These are phyloP conservation scores for Labrus mixtus DNA, from an alignment of 2,113 vertebrate genomes.

Conservation along the genomic window DNA sequence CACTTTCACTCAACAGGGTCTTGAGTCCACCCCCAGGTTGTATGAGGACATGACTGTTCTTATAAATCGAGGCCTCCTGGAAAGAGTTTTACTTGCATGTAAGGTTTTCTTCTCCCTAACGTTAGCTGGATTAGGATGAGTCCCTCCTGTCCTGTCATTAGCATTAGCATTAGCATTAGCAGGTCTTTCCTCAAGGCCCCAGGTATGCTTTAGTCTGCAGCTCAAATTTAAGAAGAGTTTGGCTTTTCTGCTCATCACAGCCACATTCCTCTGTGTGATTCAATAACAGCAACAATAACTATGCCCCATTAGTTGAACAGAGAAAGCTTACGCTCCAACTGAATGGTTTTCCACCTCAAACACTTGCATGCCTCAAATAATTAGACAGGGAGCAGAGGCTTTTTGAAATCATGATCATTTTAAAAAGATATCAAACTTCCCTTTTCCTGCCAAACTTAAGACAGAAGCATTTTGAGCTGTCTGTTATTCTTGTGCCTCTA, in stretches of 20 bases:
- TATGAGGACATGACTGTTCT: background rate
- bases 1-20: background rate
- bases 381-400: background rate
- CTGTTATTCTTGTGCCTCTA: background rate
- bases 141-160: conserved; percentile 38
- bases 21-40: background rate
- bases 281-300: too few relatives aligned
- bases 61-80: conserved; percentile 2
- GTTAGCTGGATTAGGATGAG: conserved; percentile 27
- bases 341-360: background rate
- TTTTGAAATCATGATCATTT: background rate
- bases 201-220: background rate
- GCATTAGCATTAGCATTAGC: conserved; percentile 45
- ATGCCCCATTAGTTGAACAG: too few relatives aligned
- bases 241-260: background rate
- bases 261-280: background rate
- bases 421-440: background rate
- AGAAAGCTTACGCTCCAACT: background rate
- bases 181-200: background rate
- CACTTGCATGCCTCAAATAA: background rate
- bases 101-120: background rate
- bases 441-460: background rate
- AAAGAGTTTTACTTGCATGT: too few relatives aligned
- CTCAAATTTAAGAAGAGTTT: background rate
- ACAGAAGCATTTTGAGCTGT: background rate